Conservation (phyloP, 2,888 invertebrate species). For the Stenurella melanura region DNA sequence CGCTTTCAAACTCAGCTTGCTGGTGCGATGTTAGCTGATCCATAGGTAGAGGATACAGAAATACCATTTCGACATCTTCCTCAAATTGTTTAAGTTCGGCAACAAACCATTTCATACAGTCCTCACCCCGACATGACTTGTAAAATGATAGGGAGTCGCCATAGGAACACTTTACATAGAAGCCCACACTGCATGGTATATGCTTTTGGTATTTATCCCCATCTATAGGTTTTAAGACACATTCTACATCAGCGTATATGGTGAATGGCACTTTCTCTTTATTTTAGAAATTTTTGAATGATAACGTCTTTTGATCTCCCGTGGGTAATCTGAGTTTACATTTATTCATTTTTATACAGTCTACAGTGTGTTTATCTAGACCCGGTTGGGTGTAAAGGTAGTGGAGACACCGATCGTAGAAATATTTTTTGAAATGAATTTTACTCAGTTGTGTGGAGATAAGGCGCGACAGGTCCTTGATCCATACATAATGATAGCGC, state of each 20-base stretch:
- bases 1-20: background rate
- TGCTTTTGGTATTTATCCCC: constrained; percentile 43
- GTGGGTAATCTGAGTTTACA: background rate
- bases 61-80: background rate
- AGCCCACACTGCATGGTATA: constrained; percentile 52
- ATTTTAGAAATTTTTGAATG: background rate
- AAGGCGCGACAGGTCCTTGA: background rate
- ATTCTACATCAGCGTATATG: background rate
- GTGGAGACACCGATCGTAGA: background rate
- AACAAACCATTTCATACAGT: constrained; percentile 48
- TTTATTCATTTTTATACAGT: background rate
- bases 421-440: background rate
- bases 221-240: background rate
- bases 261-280: background rate
- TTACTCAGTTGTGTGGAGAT: background rate
- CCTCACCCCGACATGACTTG: constrained; percentile 40
- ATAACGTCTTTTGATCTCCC: background rate
- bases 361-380: background rate
- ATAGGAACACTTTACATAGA: constrained; percentile 57
- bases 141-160: constrained; percentile 50
- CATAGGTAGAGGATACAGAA: background rate
- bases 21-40: background rate
- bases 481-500: background rate
- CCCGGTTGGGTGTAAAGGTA: background rate
- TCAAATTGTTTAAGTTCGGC: background rate